A percentile compares a stretch with the other conserved stretches of the same genome.
phyloP scores from a whole-genome alignment of 2,797 vertebrate species.

The Tamandua tetradactyla region DNA sequence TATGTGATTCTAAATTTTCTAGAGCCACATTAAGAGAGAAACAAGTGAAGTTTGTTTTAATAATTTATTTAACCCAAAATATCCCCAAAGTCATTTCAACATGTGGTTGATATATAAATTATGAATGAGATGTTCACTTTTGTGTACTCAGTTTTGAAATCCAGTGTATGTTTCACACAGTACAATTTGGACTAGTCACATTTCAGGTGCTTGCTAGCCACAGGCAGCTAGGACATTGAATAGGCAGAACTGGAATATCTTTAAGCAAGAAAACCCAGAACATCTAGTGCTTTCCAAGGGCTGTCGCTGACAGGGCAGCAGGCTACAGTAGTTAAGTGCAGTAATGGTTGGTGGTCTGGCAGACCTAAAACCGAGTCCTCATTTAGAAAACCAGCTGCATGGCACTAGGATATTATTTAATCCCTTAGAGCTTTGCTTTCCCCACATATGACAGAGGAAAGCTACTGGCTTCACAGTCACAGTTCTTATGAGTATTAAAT shows the following conservation, averaged over 20 bases:
- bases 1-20: not conserved
- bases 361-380: not conserved
- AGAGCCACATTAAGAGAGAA: not conserved
- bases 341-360: not conserved
- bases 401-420: not conserved
- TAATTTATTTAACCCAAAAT: not conserved
- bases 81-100: not conserved
- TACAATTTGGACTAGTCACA: not conserved
- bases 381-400: not conserved
- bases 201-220: rapidly evolving
- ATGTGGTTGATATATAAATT: not conserved
- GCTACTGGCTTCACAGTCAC: not conserved
- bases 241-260: not conserved
- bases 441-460: not conserved
- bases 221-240: rapidly evolving
- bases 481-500: not conserved
- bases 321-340: not conserved
- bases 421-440: not conserved
- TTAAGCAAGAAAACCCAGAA: not conserved
- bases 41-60: not conserved
- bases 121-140: not conserved
- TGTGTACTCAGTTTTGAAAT: not conserved
- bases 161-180: not conserved
- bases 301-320: no score
- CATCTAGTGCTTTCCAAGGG: not conserved